These are phyloP conservation scores for Cossypha caffra DNA, from an alignment of 2,797 vertebrate species.

Conservation along the genomic window DNA sequence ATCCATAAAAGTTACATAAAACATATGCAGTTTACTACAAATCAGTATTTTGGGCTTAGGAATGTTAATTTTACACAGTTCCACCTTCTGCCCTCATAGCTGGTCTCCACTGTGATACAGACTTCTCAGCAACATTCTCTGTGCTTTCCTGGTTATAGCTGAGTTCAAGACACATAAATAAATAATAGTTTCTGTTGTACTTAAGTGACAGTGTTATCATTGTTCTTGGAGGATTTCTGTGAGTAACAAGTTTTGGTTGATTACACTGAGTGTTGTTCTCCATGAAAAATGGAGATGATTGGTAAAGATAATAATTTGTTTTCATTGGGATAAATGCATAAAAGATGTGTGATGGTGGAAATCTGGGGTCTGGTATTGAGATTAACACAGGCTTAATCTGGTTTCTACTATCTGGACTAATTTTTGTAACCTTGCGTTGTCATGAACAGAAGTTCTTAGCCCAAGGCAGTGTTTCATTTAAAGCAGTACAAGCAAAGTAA, in stretches of 20 bases:
- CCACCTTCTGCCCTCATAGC: neutral
- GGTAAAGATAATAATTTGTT: neutral
- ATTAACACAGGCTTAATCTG: neutral
- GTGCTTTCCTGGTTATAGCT: neutral
- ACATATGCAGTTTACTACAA: neutral
- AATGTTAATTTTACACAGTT: neutral
- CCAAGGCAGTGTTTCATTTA: constrained; percentile 32
- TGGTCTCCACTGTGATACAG: accelerated
- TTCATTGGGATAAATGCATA: neutral
- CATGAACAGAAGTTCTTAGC: constrained; percentile 17
- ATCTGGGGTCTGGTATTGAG: neutral
- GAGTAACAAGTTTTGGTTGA: neutral
- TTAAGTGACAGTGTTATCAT: neutral
- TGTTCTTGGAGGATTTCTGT: neutral
- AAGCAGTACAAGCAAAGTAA: constrained; percentile 11
- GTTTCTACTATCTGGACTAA: neutral
- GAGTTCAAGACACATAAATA: neutral
- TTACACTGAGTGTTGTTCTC: neutral
- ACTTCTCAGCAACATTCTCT: neutral
- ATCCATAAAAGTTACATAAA: neutral
- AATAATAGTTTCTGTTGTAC: neutral
- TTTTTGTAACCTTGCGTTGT: neutral
- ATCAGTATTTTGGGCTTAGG: neutral
- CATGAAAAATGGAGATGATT: neutral
- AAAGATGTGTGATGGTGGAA: neutral